phyloP scores from a whole-genome alignment of 2,113 vertebrate species.

The Neogale vison region DNA sequence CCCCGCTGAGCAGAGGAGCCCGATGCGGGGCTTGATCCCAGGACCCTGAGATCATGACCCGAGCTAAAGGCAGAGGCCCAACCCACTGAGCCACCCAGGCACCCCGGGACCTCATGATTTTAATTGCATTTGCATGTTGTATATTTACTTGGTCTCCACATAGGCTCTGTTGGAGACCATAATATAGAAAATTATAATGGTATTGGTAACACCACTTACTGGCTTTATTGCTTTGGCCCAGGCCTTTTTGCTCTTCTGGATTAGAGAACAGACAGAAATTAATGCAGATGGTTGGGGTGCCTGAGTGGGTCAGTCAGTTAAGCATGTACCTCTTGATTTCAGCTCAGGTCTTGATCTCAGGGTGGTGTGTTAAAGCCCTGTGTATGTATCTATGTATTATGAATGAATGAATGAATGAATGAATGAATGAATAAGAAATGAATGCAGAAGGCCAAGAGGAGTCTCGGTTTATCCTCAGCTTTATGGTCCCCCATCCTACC shows the following conservation, averaged over 20 bases:
- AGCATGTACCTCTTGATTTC: not conserved
- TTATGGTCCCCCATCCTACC: not conserved
- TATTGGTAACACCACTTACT: not conserved
- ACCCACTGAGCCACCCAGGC: not conserved
- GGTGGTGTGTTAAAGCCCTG: not conserved
- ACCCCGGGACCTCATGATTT: not conserved
- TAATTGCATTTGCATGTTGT: not conserved
- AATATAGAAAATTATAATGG: not conserved
- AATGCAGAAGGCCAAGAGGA: not conserved
- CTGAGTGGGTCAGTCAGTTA: not conserved
- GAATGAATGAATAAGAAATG: not conserved
- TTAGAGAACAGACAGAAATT: not conserved
- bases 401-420: too few relatives aligned
- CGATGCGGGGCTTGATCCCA: not conserved
- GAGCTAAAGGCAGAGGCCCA: not conserved
- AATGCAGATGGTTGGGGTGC: not conserved
- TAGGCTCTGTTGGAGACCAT: not conserved
- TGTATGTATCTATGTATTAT: not conserved
- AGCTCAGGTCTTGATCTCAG: not conserved
- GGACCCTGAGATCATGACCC: not conserved
- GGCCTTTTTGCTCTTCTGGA: not conserved
- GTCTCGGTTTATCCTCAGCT: not conserved
- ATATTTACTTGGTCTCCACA: not conserved
- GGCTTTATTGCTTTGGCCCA: not conserved
- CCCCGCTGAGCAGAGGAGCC: too few relatives aligned